Base-by-base conservation (phyloP, 2,888 invertebrate genomes). In the Ichneumoninae sp. region DNA sequence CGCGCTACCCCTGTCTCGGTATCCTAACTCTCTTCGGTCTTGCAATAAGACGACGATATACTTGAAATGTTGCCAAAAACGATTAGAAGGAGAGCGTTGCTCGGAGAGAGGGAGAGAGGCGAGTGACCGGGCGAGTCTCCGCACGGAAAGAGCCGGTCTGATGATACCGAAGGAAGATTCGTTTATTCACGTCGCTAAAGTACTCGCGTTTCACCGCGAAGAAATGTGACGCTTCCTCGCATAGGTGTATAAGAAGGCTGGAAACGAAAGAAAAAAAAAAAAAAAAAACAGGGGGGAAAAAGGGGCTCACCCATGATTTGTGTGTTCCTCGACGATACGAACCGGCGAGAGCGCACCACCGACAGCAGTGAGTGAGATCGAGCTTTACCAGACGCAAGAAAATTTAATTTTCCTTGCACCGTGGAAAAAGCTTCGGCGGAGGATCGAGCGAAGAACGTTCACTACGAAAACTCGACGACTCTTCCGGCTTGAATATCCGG, bases 61-160 rank as follows among this genome's bases (percentile, higher is more conserved):
- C 83, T 88, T 87, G 87, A 88, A 87, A 85, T 79, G 82, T 87
- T 88, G 87, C 86, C 87, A 88, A 86, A 88, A 88, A 86, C 87
- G 86, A 88, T 88, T 85, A 85, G 84, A 83, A 83, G 76, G 63
- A 71, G 70, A 85, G 69, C 68, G 60, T 26, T 63, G 63, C 30
- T n/a, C 63, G 75, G 60, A 22, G 33, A 33, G 33, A 33, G 33
- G 33, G 33, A 33, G 33, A 33, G 52, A 52, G 52, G 82, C 65
- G 52, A 77, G 77, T 60, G 60, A 65, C 71, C 57, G 57, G 73
- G 50, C 63, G 33, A 71, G 19, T 19, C 13, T 54, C 65, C 36
- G 82, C 60, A 30, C 65, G 40, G 74, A 60, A 30, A 36, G 73
- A 50, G 57, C 54, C 50, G n/a, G 26, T 47, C 52, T 50, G 63